These are phyloP conservation scores for Isurus oxyrinchus DNA, from an alignment of 2,113 vertebrate species.

Conservation along the genomic window DNA sequence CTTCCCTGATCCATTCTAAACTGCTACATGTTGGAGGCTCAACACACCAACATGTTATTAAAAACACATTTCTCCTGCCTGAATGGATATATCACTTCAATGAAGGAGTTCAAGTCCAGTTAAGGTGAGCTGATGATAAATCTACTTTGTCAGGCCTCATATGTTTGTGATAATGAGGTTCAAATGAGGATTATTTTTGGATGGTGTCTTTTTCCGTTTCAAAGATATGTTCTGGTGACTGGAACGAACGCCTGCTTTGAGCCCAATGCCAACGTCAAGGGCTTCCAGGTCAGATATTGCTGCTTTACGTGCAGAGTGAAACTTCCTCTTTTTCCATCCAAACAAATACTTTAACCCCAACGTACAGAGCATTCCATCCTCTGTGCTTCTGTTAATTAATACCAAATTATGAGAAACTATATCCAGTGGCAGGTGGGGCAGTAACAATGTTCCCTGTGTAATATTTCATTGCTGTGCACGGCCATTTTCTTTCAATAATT, in stretches of 20 bases:
- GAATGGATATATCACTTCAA: background rate
- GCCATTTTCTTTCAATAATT: no score
- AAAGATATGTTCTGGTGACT: background rate
- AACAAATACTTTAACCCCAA: background rate
- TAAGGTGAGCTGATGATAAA: constrained; percentile 4
- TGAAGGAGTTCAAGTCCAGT: background rate
- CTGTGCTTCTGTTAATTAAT: background rate
- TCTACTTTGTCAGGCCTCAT: background rate
- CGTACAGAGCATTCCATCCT: background rate
- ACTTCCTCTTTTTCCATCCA: background rate
- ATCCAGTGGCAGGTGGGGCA: background rate
- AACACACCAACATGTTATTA: background rate
- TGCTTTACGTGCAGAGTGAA: background rate
- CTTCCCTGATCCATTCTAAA: background rate
- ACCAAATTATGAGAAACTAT: background rate
- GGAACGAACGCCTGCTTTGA: background rate
- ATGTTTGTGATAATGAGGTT: constrained; percentile 10
- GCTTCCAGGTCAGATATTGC: background rate
- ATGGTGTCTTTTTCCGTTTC: background rate
- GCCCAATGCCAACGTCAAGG: background rate
- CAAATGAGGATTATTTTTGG: constrained; percentile 7
- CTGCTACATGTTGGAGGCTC: background rate
- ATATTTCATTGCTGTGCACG: no score
- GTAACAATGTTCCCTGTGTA: no score
- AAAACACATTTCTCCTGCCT: background rate